These are phyloP conservation scores for Daktulosphaira vitifoliae DNA, from an alignment of 1,140 invertebrate genomes.

Conservation along the genomic window DNA sequence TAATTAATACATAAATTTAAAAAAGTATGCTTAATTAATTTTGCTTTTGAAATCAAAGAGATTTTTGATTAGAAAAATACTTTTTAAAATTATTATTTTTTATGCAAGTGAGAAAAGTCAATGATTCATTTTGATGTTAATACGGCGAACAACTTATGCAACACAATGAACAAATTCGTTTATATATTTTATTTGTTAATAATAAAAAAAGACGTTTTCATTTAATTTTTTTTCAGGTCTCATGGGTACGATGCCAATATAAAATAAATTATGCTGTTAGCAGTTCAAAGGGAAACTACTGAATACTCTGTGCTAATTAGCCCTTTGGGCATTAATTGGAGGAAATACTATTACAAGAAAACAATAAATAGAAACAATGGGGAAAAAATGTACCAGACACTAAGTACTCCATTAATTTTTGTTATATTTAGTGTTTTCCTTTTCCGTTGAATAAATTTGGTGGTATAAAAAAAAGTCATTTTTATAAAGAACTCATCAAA, in stretches of 20 bases:
- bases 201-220: too few relatives aligned
- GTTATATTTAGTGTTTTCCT: slow-evolving; percentile 7
- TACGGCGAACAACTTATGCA: too few relatives aligned
- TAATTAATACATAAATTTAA: too few relatives aligned
- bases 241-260: slow-evolving; percentile 17
- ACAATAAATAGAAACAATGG: slow-evolving; percentile 27
- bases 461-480: slow-evolving; percentile 10
- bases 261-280: slow-evolving; percentile 10
- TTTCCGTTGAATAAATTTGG: neutral
- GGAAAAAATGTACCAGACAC: slow-evolving; percentile 1
- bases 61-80: too few relatives aligned
- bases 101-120: too few relatives aligned
- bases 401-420: slow-evolving; percentile 20
- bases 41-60: too few relatives aligned
- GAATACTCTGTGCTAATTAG: slow-evolving; percentile 23
- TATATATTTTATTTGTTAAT: too few relatives aligned
- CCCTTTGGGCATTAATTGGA: slow-evolving; percentile 30
- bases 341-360: slow-evolving; percentile 27
- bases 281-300: slow-evolving; percentile 7
- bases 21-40: too few relatives aligned
- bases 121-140: too few relatives aligned
- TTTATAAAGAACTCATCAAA: slow-evolving; percentile 30
- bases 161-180: too few relatives aligned
- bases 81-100: too few relatives aligned
- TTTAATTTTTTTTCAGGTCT: slow-evolving; percentile 2